A percentile compares a stretch with the other conserved stretches of the same genome.
Conservation (phyloP, 2,888 invertebrate genomes). For the Agrotis puta region DNA sequence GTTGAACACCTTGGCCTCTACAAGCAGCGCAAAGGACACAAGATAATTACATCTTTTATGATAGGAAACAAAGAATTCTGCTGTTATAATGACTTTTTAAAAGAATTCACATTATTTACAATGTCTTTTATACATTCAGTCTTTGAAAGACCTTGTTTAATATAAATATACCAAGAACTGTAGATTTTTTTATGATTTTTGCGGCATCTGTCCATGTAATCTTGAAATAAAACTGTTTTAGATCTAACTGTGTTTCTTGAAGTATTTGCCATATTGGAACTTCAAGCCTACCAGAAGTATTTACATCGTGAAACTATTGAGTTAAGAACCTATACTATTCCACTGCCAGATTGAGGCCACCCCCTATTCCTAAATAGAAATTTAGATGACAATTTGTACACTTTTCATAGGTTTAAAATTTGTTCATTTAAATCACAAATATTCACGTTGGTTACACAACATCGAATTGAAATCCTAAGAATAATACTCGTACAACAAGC, state of each 20-base stretch:
- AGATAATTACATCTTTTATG: slow-evolving; percentile 8
- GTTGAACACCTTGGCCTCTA: slow-evolving; percentile 19
- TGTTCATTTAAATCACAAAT: background rate
- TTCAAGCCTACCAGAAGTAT: too few relatives aligned
- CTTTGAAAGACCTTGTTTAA: background rate
- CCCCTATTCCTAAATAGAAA: too few relatives aligned
- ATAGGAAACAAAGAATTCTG: slow-evolving; percentile 14
- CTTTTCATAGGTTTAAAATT: too few relatives aligned
- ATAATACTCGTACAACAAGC: too few relatives aligned
- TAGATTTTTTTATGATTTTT: background rate
- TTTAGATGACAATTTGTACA: too few relatives aligned
- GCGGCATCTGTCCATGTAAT: background rate
- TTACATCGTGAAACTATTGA: too few relatives aligned
- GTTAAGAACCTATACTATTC: too few relatives aligned
- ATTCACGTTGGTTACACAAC: background rate
- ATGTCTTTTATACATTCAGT: background rate
- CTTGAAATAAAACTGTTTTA: background rate
- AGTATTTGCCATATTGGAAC: background rate
- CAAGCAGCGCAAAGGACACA: slow-evolving; percentile 8
- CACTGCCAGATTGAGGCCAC: too few relatives aligned
- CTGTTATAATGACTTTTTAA: background rate
- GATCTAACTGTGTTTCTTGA: background rate
- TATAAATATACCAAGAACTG: background rate
- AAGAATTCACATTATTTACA: background rate
- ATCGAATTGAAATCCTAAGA: background rate